These are phyloP conservation scores for Cichladusa arquata DNA, from an alignment of 2,113 vertebrate species.

Conservation along the genomic window DNA sequence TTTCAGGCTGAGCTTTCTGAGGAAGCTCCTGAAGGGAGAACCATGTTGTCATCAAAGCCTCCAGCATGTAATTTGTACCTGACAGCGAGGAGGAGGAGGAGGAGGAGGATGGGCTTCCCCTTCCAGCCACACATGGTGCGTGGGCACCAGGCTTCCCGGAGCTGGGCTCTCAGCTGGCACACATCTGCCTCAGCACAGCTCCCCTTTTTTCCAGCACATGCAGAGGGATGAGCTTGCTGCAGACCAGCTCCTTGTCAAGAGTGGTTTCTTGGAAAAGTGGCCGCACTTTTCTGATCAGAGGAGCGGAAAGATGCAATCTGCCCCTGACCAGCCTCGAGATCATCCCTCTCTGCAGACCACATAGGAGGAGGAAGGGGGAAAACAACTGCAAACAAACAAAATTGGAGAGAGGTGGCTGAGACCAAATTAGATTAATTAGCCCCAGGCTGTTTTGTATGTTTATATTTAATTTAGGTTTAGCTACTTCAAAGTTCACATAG, in stretches of 20 bases:
- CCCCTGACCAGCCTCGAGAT: background rate
- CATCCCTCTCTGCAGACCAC: slow-evolving; percentile 11
- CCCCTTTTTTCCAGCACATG: background rate
- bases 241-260: background rate
- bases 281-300: rapidly evolving
- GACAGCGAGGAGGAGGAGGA: background rate
- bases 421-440: slow-evolving; percentile 55
- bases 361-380: slow-evolving; percentile 21
- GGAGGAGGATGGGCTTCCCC: background rate
- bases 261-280: background rate
- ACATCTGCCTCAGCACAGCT: background rate
- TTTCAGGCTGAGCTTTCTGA: background rate
- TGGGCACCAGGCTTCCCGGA: background rate
- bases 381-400: slow-evolving; percentile 65
- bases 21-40: slow-evolving; percentile 48
- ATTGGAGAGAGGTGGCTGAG: slow-evolving; percentile 26
- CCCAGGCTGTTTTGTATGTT: slow-evolving; percentile 51
- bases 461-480: slow-evolving; percentile 67
- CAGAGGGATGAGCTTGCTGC: background rate
- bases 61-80: background rate
- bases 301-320: background rate
- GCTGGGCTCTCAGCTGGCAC: background rate
- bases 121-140: background rate
- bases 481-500: slow-evolving; percentile 65
- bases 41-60: slow-evolving; percentile 47